A percentile compares a stretch with the other conserved stretches of the same genome.
Conservation (phyloP, 1,140 invertebrate genomes). For the Subanguina moxae region DNA sequence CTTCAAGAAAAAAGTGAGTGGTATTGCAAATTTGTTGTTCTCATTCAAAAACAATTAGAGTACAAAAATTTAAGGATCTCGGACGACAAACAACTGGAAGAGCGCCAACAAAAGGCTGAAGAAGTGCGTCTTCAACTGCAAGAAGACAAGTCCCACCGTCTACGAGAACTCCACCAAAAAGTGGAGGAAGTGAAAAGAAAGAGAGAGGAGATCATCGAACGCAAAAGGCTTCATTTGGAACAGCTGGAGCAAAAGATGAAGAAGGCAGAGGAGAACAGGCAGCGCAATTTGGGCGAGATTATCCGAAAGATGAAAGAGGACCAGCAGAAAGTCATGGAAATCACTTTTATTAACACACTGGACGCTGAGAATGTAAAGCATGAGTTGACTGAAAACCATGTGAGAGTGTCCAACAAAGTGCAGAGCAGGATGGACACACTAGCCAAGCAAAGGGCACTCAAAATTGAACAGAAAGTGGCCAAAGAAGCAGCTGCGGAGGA, state of each 20-base stretch:
- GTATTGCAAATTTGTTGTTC: neutral
- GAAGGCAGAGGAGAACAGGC: conserved; percentile 45
- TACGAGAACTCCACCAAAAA: conserved; percentile 31
- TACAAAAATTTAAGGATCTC: conserved; percentile 13
- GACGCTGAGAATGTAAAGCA: conserved; percentile 37
- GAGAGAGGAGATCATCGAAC: conserved; percentile 32
- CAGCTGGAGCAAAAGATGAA: conserved; percentile 22
- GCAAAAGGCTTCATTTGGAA: conserved; percentile 22
- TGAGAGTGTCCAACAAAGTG: conserved; percentile 23
- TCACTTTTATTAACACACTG: conserved; percentile 42
- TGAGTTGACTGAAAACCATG: conserved; percentile 12
- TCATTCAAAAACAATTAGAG: too few relatives aligned
- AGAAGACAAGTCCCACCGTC: conserved; percentile 33
- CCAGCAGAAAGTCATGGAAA: conserved; percentile 44
- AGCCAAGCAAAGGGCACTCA: conserved; percentile 32
- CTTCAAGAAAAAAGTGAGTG: conserved; percentile 17
- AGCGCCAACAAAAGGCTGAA: conserved; percentile 44
- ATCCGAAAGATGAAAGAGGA: conserved; percentile 44
- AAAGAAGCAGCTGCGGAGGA: conserved; percentile 45
- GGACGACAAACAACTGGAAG: conserved; percentile 15
- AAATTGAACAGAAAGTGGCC: conserved; percentile 34
- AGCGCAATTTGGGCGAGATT: conserved; percentile 49
- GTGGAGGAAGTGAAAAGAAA: conserved; percentile 37
- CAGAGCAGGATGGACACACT: conserved; percentile 30
- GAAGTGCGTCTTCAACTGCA: conserved; percentile 42